Base-by-base conservation (phyloP, 2,797 vertebrate species). In the Mus spretus region DNA sequence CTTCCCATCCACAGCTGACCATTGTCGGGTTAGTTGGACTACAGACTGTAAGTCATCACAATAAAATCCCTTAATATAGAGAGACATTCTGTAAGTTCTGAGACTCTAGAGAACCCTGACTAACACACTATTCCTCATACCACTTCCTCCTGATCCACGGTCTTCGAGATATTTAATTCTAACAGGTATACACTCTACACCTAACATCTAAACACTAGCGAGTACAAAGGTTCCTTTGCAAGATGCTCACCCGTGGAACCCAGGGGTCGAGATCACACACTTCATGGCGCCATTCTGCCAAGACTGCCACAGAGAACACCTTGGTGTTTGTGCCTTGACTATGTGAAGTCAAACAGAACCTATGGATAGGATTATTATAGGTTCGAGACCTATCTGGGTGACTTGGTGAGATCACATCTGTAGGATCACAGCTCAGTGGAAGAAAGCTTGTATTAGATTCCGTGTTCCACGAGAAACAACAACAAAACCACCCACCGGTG, bases 211-310 rank as follows among this genome's bases (percentile, higher is more conserved):
- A 70, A 67, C 14, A 40, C 17, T 9, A 2, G 28, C 5, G 1
- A 47, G 13, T 31, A 34, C 14, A 37, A 26, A 84, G 19, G 11
- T 37, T 2, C 13, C 19, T 22, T 53, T 6, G 50, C 11, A 74
- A 47, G 44, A 53, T 19, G 1, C 7, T 22, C 4, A 26, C 55
- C 7, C 4, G 17, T 3, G 0, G 34, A 47, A 15, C 4, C 7
- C 44, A 31, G 22, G 6, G 8, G 44, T n/a, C 72, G 65, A 40
- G 9, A 67, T 53, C 57, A 14, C 6, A 28, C 31, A 63, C 12
- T 31, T 34, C n/a, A 47, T 7, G 12, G n/a, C 4, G 31, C 44
- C 1, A 3, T 31, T 44, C 17, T 40, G 74, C 3, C 65, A 28
- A 40, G 34, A 22, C 53, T 57, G 37, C 3, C 85, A 75, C 24